Percentiles rank a stretch among this genome's conserved stretches.
Evolutionary conservation across 2,797 vertebrate species (phyloP).

Genomic region (Austrolebias charrua): DNA sequence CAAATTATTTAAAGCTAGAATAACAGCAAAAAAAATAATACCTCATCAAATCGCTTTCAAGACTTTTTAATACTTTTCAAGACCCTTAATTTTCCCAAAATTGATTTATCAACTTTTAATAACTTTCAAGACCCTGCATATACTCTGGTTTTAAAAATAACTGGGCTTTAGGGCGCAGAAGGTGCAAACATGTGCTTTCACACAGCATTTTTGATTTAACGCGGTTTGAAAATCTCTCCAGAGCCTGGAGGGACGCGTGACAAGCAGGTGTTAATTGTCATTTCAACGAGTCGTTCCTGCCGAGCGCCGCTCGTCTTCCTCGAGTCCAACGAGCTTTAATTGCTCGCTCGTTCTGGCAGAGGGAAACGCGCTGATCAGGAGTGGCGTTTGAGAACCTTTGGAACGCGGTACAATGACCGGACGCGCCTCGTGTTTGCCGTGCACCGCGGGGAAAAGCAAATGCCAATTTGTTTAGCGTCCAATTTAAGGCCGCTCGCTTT

Average conservation of each 20-base stretch:
- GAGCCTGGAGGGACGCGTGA: constrained; percentile 26
- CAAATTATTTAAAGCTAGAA: too few species aligned
- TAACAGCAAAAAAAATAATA: too few species aligned
- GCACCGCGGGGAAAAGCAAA: constrained; percentile 41
- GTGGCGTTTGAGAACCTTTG: constrained; percentile 57
- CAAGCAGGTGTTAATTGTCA: constrained; percentile 63
- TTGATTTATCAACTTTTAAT: too few species aligned
- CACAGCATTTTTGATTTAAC: constrained; percentile 38
- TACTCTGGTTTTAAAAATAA: too few species aligned
- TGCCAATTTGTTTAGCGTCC: constrained; percentile 56
- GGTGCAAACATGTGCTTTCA: background rate
- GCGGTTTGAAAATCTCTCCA: constrained; percentile 30
- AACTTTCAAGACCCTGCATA: too few species aligned
- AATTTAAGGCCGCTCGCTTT: constrained; percentile 1
- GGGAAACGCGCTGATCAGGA: constrained; percentile 47
- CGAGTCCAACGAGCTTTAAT: constrained; percentile 56
- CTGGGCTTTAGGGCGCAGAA: background rate
- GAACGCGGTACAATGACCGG: constrained; percentile 39
- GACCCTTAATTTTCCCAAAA: too few species aligned
- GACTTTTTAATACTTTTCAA: too few species aligned
- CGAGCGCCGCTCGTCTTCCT: constrained; percentile 32
- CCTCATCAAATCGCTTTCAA: too few species aligned
- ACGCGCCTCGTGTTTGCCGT: constrained; percentile 42
- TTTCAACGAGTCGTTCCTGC: constrained; percentile 47
- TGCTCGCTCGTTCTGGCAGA: constrained; percentile 60